These are phyloP conservation scores for Brachyrhaphis roseni DNA, from an alignment of 2,797 vertebrate genomes.

Conservation along the genomic window DNA sequence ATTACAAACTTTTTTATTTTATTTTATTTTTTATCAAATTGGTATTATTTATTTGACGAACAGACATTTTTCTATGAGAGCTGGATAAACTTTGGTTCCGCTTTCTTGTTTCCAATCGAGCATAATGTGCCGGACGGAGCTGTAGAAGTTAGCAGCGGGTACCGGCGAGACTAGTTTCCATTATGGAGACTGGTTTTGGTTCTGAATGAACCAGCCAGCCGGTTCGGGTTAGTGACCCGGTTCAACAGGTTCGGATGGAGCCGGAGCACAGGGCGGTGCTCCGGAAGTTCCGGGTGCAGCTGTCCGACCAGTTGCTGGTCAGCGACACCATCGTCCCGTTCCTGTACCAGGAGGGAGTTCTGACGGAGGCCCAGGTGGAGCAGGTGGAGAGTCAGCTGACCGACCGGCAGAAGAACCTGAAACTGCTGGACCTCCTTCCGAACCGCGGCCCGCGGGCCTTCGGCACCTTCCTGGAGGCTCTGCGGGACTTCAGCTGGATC, in stretches of 20 bases:
- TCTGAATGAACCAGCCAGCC: neutral
- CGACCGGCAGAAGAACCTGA: conserved; percentile 78
- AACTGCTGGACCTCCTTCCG: conserved; percentile 89
- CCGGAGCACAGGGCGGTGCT: conserved; percentile 84
- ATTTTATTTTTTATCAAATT: no score
- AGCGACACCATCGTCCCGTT: conserved; percentile 87
- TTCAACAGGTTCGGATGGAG: conserved; percentile 80
- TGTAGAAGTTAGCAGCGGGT: neutral
- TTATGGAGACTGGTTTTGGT: neutral
- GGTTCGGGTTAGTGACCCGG: neutral
- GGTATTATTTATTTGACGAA: neutral
- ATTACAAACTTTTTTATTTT: neutral
- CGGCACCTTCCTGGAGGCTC: conserved; percentile 80
- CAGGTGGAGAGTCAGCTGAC: conserved; percentile 86
- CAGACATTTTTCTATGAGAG: neutral
- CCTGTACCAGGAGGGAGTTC: conserved; percentile 89
- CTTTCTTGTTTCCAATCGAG: conserved; percentile 65
- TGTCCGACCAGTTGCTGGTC: conserved; percentile 86
- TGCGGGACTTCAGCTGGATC: conserved; percentile 91
- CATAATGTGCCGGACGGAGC: conserved; percentile 6
- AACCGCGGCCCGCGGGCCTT: conserved; percentile 89
- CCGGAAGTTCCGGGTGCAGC: conserved; percentile 80
- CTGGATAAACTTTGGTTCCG: conserved; percentile 47
- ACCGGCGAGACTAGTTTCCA: neutral
- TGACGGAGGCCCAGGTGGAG: conserved; percentile 85